phyloP scores from a whole-genome alignment of 2,888 invertebrate genomes.

The Gortyna flavago region DNA sequence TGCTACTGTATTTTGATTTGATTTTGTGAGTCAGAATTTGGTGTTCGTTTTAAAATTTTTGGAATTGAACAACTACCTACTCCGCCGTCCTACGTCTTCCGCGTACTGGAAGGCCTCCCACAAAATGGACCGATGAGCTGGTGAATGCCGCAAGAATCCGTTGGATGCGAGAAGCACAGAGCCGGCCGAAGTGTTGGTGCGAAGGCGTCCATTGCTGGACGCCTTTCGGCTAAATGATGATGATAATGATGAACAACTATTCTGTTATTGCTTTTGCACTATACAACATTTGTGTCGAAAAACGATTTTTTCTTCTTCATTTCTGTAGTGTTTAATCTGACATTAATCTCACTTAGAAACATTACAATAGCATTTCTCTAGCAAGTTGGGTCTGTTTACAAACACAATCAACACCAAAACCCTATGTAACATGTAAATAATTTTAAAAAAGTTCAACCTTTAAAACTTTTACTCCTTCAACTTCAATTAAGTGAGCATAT shows the following conservation, averaged over 20 bases:
- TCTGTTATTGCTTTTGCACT: not conserved
- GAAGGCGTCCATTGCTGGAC: too few species aligned
- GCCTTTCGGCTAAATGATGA: not conserved
- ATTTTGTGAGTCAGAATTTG: not conserved
- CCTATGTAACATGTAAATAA: constrained; percentile 1
- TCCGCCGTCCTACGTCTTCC: not conserved
- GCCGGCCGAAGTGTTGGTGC: not conserved
- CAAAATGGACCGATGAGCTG: not conserved
- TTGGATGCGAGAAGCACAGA: not conserved
- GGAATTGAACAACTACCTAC: not conserved
- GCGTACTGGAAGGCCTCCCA: not conserved
- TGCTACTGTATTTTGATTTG: constrained; percentile 28
- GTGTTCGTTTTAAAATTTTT: not conserved
- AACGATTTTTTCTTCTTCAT: not conserved
- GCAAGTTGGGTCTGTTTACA: not conserved
- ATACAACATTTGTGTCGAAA: not conserved
- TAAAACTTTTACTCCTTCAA: constrained; percentile 9
- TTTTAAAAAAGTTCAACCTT: constrained; percentile 18
- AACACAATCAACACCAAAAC: not conserved
- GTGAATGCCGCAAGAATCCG: not conserved
- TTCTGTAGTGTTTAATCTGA: not conserved
- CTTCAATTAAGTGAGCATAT: constrained; percentile 19
- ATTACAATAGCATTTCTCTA: not conserved
- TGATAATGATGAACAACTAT: not conserved
- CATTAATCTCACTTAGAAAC: not conserved